Base-by-base conservation (phyloP, 2,113 vertebrate species). In the Nymphicus hollandicus region DNA sequence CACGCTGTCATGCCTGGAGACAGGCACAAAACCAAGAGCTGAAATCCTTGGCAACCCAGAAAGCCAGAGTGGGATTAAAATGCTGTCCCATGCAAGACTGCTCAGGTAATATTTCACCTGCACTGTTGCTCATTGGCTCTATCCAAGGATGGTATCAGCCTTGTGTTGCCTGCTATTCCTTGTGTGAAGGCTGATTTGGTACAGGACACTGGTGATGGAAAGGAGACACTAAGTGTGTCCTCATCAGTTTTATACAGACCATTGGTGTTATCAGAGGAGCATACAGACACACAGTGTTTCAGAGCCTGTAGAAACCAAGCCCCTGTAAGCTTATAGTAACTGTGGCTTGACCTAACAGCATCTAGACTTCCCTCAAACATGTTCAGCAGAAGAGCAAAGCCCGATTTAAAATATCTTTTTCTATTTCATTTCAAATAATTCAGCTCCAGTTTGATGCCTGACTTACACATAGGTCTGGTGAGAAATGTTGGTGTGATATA, bases 341-440 rank as follows among this genome's bases (percentile, higher is more conserved):
- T 60, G 66, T 3, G 52, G 7, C 31, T 65, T 33, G 22, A 61
- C 39, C 64, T 50, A 9, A 28, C 11, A 47, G 19, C 55, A 47
- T 2, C 37, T n/a, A 46, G 6, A 12, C 16, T 43, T 46, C 25
- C 39, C 60, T 60, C 46, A 83, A 11, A 31, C 1, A 0, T 1
- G 4, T 5, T 33, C 55, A 84, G 25, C n/a, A 63, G 35, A 63
- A 46, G 19, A 39, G 27, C 12, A 81, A 68, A 82, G 11, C 3
- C 31, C 15, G 31, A 63, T n/a, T 50, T 31, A 46, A 61, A 41
- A 8, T 8, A n/a, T 0, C 1, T 55, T 82, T 84, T 85, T 29
- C 24, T 0, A 25, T 78, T 50, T 43, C 0, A 6, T 53, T 86
- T 83, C 65, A 25, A 55, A 3, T 1, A 24, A 12, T 23, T 78